Percentiles rank a stretch among this genome's conserved stretches.
phyloP scores from a whole-genome alignment of 1,140 invertebrate genomes.

The Andricus grossulariae region DNA sequence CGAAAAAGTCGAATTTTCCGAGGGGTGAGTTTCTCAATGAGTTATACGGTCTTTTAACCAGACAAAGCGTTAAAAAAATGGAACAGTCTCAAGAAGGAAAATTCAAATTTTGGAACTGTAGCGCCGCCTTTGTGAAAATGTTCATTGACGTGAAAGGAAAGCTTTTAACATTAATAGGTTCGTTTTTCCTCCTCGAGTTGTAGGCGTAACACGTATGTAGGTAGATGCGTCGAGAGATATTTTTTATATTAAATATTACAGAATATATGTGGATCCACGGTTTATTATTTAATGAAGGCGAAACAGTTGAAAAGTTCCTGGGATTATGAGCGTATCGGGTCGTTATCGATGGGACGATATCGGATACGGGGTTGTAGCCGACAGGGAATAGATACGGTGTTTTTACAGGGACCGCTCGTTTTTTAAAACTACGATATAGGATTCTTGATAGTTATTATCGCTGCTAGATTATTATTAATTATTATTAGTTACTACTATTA shows the following conservation, averaged over 20 bases:
- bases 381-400: conserved; percentile 19
- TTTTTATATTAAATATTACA: conserved; percentile 58
- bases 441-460: conserved; percentile 45
- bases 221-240: conserved; percentile 54
- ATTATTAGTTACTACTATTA: conserved; percentile 45
- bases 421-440: conserved; percentile 5
- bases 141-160: not conserved
- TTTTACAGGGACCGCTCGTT: conserved; percentile 14
- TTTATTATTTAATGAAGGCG: conserved; percentile 19
- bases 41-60: conserved; percentile 4
- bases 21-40: conserved; percentile 15
- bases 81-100: conserved; percentile 17
- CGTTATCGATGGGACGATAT: conserved; percentile 5
- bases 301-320: conserved; percentile 25
- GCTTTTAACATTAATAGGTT: not conserved
- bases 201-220: conserved; percentile 39
- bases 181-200: conserved; percentile 40
- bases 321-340: conserved; percentile 2
- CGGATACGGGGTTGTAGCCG: not conserved
- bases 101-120: no score
- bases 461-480: conserved; percentile 37
- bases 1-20: not conserved
- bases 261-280: conserved; percentile 29
- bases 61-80: conserved; percentile 10
- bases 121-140: not conserved